A percentile compares a stretch with the other conserved stretches of the same genome.
Conservation (phyloP, 2,888 invertebrate genomes). For the Druceiella hillmani region DNA sequence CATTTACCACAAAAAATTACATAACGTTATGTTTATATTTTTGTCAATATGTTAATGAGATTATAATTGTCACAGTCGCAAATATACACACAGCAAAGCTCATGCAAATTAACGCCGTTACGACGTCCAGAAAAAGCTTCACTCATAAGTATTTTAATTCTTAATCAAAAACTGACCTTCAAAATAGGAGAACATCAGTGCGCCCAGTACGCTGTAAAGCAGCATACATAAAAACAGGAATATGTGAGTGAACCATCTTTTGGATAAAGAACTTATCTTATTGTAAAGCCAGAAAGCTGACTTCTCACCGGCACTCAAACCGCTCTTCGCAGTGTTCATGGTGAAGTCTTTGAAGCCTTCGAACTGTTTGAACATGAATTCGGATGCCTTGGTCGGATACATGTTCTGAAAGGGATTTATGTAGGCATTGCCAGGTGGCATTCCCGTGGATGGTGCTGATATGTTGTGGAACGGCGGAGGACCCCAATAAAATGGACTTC, state of each 20-base stretch:
- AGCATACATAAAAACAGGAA: slow-evolving; percentile 74
- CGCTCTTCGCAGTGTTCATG: slow-evolving; percentile 64
- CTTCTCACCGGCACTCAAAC: slow-evolving; percentile 79
- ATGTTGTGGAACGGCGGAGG: slow-evolving; percentile 34
- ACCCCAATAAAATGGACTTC: slow-evolving; percentile 30
- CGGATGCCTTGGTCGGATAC: slow-evolving; percentile 64
- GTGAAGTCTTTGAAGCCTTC: slow-evolving; percentile 75
- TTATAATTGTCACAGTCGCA: too few relatives aligned
- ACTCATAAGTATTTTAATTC: too few relatives aligned
- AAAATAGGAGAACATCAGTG: slow-evolving; percentile 68
- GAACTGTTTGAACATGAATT: slow-evolving; percentile 76
- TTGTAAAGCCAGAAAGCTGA: slow-evolving; percentile 74
- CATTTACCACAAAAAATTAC: too few relatives aligned
- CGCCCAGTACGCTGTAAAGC: slow-evolving; percentile 77
- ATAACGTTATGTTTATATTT: too few relatives aligned
- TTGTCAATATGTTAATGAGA: too few relatives aligned
- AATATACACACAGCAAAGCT: too few relatives aligned
- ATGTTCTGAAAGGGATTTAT: slow-evolving; percentile 39
- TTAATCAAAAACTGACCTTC: slow-evolving; percentile 69
- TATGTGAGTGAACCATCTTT: slow-evolving; percentile 85
- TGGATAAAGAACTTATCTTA: slow-evolving; percentile 70
- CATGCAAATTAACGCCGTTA: too few relatives aligned
- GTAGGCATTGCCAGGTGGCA: slow-evolving; percentile 36
- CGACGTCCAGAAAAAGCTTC: too few relatives aligned
- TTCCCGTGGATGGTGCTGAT: slow-evolving; percentile 36